These are phyloP conservation scores for Scomber japonicus DNA, from an alignment of 2,113 vertebrate genomes.

Conservation along the genomic window DNA sequence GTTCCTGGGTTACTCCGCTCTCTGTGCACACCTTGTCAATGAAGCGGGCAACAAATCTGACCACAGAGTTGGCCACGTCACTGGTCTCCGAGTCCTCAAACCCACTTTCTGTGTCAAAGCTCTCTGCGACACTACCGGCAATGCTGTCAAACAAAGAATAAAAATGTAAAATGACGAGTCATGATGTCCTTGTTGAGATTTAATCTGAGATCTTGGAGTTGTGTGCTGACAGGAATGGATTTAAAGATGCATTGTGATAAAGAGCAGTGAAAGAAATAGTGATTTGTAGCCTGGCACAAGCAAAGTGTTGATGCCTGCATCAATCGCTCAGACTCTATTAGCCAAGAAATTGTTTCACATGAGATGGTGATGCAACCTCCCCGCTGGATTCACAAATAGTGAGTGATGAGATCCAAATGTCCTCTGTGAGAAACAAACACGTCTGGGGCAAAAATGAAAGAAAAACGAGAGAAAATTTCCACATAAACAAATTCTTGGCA, in stretches of 20 bases:
- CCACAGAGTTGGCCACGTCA: constrained; percentile 95
- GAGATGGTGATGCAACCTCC: constrained; percentile 66
- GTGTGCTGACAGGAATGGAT: constrained; percentile 35
- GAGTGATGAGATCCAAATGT: constrained; percentile 69
- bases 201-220: constrained; percentile 8
- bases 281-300: constrained; percentile 27
- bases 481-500: constrained; percentile 59
- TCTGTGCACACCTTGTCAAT: constrained; percentile 99
- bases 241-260: constrained; percentile 34
- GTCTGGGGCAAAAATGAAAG: constrained; percentile 49
- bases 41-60: constrained; percentile 95
- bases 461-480: constrained; percentile 33
- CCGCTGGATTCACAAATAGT: constrained; percentile 52
- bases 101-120: constrained; percentile 97
- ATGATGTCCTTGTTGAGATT: neutral
- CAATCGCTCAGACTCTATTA: constrained; percentile 34
- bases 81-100: constrained; percentile 97
- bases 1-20: constrained; percentile 97
- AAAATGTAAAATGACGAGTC: constrained; percentile 37
- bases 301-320: constrained; percentile 39
- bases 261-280: constrained; percentile 26
- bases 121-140: constrained; percentile 97
- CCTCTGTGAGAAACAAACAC: constrained; percentile 61
- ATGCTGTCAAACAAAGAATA: constrained; percentile 84
- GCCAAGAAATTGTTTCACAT: constrained; percentile 48